phyloP scores from a whole-genome alignment of 1,140 invertebrate genomes.

The Brachionus rotundiformis region DNA sequence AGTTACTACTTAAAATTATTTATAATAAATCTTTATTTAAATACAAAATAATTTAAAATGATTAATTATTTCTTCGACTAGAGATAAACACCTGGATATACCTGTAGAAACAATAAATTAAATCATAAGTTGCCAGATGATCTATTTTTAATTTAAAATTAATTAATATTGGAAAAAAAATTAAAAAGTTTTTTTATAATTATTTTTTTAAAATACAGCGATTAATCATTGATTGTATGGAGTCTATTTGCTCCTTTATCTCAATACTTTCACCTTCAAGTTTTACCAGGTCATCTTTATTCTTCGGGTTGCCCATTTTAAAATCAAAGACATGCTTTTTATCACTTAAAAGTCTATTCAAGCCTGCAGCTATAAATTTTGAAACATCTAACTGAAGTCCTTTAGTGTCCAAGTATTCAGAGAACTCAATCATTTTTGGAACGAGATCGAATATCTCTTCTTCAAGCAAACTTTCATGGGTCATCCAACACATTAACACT shows the following conservation, averaged over 20 bases:
- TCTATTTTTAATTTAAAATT: background rate
- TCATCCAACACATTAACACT: constrained; percentile 33
- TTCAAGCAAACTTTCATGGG: constrained; percentile 42
- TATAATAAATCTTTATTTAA: too few species aligned
- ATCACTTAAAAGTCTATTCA: background rate
- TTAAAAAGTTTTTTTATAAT: background rate
- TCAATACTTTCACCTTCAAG: background rate
- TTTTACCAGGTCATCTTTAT: background rate
- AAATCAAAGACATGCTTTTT: background rate
- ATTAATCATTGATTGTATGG: background rate
- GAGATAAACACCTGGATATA: background rate
- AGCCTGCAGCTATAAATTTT: background rate
- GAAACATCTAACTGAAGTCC: background rate
- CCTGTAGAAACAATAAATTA: background rate
- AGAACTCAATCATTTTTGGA: constrained; percentile 19
- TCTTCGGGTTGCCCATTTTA: background rate
- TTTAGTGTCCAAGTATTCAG: background rate
- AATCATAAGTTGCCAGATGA: background rate
- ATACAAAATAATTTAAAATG: background rate
- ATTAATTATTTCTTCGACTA: background rate
- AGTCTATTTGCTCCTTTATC: background rate
- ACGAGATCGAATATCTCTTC: constrained; percentile 23
- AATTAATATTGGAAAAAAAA: background rate
- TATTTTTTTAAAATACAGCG: background rate
- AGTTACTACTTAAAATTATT: too few species aligned